Evolutionary conservation across 2,888 invertebrate species (phyloP).

Genomic region (Apocheima hispidaria): DNA sequence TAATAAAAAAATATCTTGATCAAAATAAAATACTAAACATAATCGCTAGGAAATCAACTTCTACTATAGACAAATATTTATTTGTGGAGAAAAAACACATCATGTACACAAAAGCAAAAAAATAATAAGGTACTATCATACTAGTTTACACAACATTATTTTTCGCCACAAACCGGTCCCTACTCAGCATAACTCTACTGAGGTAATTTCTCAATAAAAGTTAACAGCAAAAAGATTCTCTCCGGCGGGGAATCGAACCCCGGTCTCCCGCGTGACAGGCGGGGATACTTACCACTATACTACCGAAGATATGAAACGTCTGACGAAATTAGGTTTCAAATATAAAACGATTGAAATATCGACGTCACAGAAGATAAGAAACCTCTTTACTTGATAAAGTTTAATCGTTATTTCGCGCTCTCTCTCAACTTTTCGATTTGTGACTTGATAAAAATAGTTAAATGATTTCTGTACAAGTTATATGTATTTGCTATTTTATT

Average conservation of each 20-base stretch:
- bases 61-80: no score
- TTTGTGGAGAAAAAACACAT: no score
- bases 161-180: no score
- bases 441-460: not conserved
- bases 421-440: not conserved
- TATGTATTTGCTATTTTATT: not conserved
- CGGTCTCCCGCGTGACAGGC: constrained; percentile 87
- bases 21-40: not conserved
- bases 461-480: not conserved
- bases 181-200: no score
- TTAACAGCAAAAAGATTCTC: constrained; percentile 50
- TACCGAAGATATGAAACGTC: constrained; percentile 71
- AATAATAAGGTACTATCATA: no score
- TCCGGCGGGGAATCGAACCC: constrained; percentile 87
- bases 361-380: constrained; percentile 19
- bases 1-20: no score
- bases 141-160: no score
- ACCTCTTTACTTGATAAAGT: not conserved
- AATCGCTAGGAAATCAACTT: not conserved
- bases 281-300: constrained; percentile 87
- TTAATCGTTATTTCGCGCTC: not conserved
- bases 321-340: constrained; percentile 22
- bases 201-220: not conserved
- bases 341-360: not conserved
- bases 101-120: no score